Evolutionary conservation across 2,113 vertebrate genomes (phyloP).

Genomic region (Vimba vimba): DNA sequence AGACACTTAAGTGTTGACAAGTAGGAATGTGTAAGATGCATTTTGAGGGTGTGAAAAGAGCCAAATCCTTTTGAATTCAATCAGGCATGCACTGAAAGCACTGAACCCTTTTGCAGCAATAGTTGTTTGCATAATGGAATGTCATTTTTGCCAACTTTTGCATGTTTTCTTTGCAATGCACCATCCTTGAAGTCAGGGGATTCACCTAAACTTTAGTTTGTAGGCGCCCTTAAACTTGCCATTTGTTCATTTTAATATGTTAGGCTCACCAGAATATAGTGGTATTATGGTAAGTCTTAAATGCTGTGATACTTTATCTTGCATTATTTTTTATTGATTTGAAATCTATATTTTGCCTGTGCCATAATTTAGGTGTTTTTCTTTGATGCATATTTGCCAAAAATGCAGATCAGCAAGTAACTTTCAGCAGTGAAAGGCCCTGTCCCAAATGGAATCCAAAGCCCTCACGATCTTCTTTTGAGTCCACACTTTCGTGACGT

Average conservation of each 20-base stretch:
- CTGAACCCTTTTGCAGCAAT: background rate
- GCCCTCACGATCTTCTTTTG: too few species aligned
- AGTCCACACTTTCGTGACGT: too few species aligned
- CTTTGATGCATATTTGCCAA: background rate
- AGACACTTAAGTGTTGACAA: background rate
- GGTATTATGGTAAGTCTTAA: background rate
- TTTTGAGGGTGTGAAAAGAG: background rate
- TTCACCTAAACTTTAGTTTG: background rate
- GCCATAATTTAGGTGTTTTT: background rate
- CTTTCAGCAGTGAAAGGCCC: background rate
- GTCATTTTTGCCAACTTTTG: background rate
- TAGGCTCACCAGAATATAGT: background rate
- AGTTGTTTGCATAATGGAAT: background rate
- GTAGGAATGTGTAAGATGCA: background rate
- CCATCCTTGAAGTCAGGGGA: background rate
- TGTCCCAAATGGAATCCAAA: too few species aligned
- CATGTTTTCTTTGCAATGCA: background rate
- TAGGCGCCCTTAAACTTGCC: background rate
- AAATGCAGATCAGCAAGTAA: background rate
- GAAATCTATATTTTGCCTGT: background rate
- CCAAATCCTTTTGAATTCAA: background rate
- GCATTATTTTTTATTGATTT: background rate
- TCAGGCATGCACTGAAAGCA: background rate
- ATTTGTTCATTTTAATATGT: background rate
- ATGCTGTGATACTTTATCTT: background rate